Evolutionary conservation across 2,113 vertebrate species (phyloP).

Genomic region (Toxotes jaculatrix): DNA sequence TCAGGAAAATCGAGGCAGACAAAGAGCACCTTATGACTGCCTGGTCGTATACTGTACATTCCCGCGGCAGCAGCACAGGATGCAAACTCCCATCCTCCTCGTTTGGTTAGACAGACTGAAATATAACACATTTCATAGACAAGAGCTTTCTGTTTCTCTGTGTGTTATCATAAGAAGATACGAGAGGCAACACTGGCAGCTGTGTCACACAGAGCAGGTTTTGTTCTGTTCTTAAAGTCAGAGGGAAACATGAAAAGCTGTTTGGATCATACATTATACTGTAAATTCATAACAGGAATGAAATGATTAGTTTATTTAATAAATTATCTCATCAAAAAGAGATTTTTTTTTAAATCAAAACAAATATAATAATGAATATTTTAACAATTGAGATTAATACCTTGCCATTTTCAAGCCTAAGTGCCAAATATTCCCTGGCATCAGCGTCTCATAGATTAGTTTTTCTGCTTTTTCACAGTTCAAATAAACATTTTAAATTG

Average conservation of each 20-base stretch:
- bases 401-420: too few species aligned
- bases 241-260: not conserved
- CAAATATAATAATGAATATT: not conserved
- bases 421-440: too few species aligned
- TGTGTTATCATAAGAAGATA: slow-evolving; percentile 73
- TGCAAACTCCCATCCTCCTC: slow-evolving; percentile 68
- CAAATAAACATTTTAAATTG: not conserved
- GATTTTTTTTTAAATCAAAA: not conserved
- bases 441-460: too few species aligned
- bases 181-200: slow-evolving; percentile 41
- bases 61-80: slow-evolving; percentile 57
- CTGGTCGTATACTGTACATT: not conserved
- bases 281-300: slow-evolving; percentile 5
- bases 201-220: slow-evolving; percentile 59
- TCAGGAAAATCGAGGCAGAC: slow-evolving; percentile 52
- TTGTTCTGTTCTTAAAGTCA: slow-evolving; percentile 47
- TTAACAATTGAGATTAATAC: not conserved
- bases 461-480: not conserved
- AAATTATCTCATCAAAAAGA: not conserved
- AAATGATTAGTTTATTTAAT: not conserved
- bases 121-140: slow-evolving; percentile 67
- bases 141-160: slow-evolving; percentile 58
- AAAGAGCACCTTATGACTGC: slow-evolving; percentile 73
- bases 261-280: not conserved
- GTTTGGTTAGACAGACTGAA: slow-evolving; percentile 49